Evolutionary conservation across 2,888 invertebrate species (phyloP).

Genomic region (Mesopsocus fuscifrons): DNA sequence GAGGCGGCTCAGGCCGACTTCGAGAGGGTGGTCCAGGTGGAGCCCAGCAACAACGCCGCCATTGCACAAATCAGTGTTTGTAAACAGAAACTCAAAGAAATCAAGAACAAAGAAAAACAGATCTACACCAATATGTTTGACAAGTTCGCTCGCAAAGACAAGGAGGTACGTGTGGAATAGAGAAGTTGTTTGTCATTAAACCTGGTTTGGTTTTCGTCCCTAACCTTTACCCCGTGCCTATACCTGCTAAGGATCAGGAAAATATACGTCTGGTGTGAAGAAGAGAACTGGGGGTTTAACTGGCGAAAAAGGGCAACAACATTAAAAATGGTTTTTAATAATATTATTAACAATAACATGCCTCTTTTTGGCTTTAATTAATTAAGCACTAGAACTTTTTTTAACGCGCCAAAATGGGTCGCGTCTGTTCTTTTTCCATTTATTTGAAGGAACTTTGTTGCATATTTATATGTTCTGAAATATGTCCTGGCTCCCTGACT

Average conservation of each 20-base stretch:
- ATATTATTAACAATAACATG: no score
- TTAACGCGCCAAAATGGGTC: no score
- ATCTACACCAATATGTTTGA: slow-evolving; percentile 91
- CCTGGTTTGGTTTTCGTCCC: slow-evolving; percentile 8
- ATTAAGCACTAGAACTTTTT: no score
- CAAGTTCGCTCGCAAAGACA: slow-evolving; percentile 66
- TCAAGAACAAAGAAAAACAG: slow-evolving; percentile 62
- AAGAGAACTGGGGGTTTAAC: no score
- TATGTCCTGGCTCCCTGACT: no score
- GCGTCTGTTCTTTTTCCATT: no score
- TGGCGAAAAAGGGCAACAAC: no score
- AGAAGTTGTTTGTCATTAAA: slow-evolving; percentile 4
- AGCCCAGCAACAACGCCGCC: slow-evolving; percentile 81
- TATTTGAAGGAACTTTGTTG: no score
- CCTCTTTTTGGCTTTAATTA: no score
- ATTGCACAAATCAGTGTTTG: slow-evolving; percentile 53
- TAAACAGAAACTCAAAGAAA: slow-evolving; percentile 50
- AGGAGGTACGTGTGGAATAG: slow-evolving; percentile 36
- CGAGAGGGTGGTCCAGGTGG: slow-evolving; percentile 48
- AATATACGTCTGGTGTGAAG: neutral
- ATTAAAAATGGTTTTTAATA: no score
- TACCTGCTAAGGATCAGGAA: no score
- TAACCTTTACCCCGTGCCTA: neutral
- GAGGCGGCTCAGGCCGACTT: slow-evolving; percentile 62
- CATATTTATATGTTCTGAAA: no score